Evolutionary conservation across 92 coral and sea anemone species (phyloP).

Genomic region (Galaxea fascicularis): DNA sequence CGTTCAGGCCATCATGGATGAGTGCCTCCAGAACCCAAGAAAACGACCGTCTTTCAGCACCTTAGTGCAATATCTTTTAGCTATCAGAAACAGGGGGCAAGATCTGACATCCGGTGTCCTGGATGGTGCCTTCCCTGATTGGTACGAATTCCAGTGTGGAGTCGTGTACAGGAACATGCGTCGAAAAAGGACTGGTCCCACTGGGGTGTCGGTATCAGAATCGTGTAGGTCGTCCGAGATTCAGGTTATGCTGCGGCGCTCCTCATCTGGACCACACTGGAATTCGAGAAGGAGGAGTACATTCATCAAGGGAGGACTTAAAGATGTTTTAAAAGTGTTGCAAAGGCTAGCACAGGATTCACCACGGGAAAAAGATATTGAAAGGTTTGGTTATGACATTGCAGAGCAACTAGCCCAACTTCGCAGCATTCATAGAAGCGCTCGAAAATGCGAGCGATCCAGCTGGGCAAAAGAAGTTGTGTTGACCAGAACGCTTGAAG

Average conservation of each 20-base stretch:
- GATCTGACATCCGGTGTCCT: constrained; percentile 40
- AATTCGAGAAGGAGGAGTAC: constrained; percentile 46
- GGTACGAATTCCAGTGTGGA: constrained; percentile 49
- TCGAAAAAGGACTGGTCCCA: not conserved
- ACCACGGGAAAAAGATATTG: constrained; percentile 62
- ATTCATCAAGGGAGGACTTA: not conserved
- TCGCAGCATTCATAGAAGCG: constrained; percentile 59
- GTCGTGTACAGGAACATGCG: not conserved
- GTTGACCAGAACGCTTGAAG: constrained; percentile 71
- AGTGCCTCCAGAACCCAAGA: constrained; percentile 36
- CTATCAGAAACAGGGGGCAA: constrained; percentile 48
- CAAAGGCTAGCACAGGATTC: constrained; percentile 1
- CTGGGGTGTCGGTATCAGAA: not conserved
- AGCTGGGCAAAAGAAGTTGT: constrained; percentile 86
- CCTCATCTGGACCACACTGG: constrained; percentile 11
- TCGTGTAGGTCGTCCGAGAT: constrained; percentile 11
- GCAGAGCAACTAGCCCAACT: constrained; percentile 67
- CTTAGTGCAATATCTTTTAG: constrained; percentile 26
- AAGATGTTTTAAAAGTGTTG: not conserved
- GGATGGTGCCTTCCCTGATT: constrained; percentile 64
- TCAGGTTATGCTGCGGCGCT: constrained; percentile 16
- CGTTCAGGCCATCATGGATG: constrained; percentile 49
- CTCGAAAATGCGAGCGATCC: constrained; percentile 52
- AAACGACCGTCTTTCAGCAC: constrained; percentile 39
- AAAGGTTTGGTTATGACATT: constrained; percentile 67